Percentiles rank a stretch among this genome's conserved stretches.
phyloP scores from a whole-genome alignment of 2,888 invertebrate genomes.

The Tachina grossa region DNA sequence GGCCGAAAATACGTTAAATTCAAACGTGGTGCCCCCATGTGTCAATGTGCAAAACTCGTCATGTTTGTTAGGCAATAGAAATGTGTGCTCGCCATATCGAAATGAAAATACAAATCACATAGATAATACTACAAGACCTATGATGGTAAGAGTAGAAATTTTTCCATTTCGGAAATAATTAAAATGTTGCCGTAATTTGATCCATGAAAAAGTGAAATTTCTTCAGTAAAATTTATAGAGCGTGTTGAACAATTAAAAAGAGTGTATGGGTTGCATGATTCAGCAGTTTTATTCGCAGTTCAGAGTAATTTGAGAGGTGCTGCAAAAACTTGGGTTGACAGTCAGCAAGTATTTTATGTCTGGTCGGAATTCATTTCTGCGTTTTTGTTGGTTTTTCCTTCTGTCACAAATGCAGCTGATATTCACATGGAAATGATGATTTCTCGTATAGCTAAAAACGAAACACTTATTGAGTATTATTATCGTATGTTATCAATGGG shows the following conservation, averaged over 20 bases:
- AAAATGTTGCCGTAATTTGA: slow-evolving; percentile 52
- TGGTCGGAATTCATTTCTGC: slow-evolving; percentile 57
- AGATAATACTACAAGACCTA: too few species aligned
- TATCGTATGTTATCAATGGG: slow-evolving; percentile 1
- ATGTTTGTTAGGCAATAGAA: too few species aligned
- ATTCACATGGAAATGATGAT: slow-evolving; percentile 54
- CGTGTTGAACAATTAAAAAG: slow-evolving; percentile 54
- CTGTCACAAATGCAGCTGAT: slow-evolving; percentile 53
- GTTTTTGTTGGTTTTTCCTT: slow-evolving; percentile 52
- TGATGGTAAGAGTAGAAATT: too few species aligned
- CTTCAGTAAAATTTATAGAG: slow-evolving; percentile 43
- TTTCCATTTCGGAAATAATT: too few species aligned
- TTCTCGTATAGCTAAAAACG: slow-evolving; percentile 2
- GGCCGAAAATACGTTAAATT: not conserved
- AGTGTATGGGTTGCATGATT: slow-evolving; percentile 61
- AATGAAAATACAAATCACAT: too few species aligned
- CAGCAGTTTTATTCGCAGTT: slow-evolving; percentile 43
- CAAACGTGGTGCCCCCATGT: not conserved
- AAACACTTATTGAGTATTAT: not conserved
- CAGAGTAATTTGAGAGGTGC: slow-evolving; percentile 37
- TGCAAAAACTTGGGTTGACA: slow-evolving; percentile 53
- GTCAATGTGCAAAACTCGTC: too few species aligned
- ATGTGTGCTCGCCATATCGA: too few species aligned
- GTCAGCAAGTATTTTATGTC: slow-evolving; percentile 41
- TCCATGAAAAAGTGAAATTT: slow-evolving; percentile 24